Evolutionary conservation across 2,888 invertebrate species (phyloP).

Genomic region (Pyralis farinalis): DNA sequence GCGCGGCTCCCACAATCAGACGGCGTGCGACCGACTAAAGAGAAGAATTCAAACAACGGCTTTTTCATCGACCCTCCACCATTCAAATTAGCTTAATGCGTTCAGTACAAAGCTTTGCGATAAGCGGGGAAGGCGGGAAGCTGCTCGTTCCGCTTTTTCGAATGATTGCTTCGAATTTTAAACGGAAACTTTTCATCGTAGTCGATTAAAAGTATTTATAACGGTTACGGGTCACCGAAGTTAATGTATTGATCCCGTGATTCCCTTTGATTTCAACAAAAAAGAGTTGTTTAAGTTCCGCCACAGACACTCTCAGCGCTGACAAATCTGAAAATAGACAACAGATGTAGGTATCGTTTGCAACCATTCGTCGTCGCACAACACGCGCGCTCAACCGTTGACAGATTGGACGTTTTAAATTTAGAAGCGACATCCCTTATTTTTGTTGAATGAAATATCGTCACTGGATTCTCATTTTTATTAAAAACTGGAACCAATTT

Average conservation of each 20-base stretch:
- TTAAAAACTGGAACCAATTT: slow-evolving; percentile 7
- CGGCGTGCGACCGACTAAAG: slow-evolving; percentile 59
- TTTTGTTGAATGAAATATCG: slow-evolving; percentile 69
- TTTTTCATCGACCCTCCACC: slow-evolving; percentile 69
- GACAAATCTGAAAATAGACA: slow-evolving; percentile 76
- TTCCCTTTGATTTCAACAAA: slow-evolving; percentile 38
- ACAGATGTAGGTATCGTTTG: slow-evolving; percentile 74
- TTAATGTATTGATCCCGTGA: slow-evolving; percentile 32
- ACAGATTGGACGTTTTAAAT: slow-evolving; percentile 76
- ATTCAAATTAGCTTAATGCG: slow-evolving; percentile 80
- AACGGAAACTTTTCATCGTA: slow-evolving; percentile 40
- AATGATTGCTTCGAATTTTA: slow-evolving; percentile 46
- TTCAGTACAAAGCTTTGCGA: slow-evolving; percentile 71
- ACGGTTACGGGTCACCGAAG: slow-evolving; percentile 26
- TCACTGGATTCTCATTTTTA: slow-evolving; percentile 49
- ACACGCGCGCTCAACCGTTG: slow-evolving; percentile 75
- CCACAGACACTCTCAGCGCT: slow-evolving; percentile 55
- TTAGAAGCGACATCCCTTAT: slow-evolving; percentile 71
- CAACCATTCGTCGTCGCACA: slow-evolving; percentile 73
- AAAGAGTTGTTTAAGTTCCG: slow-evolving; percentile 65
- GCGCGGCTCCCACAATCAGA: slow-evolving; percentile 64
- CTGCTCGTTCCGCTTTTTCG: slow-evolving; percentile 40
- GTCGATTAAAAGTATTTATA: slow-evolving; percentile 30
- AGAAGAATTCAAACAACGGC: slow-evolving; percentile 74
- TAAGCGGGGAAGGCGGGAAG: slow-evolving; percentile 62